phyloP scores from a whole-genome alignment of 2,797 vertebrate species.

The Gallinago solitaria region DNA sequence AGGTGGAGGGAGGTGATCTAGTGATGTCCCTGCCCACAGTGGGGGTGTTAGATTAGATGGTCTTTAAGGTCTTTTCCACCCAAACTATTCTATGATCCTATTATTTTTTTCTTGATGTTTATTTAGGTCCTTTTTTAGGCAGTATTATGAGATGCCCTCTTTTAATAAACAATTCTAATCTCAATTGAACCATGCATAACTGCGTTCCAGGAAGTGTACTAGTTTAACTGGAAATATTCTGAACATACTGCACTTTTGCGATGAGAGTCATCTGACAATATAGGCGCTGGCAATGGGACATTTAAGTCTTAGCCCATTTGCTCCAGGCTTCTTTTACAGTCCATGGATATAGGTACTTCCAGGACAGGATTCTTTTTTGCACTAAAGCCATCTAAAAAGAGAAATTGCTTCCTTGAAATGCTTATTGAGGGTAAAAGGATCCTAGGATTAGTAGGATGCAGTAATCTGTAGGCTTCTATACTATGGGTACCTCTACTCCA shows the following conservation, averaged over 20 bases:
- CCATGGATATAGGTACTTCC: background rate
- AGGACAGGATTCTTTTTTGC: background rate
- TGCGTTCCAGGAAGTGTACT: background rate
- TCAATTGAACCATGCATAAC: background rate
- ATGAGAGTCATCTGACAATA: background rate
- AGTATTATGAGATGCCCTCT: background rate
- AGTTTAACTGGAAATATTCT: background rate
- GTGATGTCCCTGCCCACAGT: background rate
- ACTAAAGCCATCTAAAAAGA: background rate
- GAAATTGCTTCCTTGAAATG: background rate
- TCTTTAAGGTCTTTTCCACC: background rate
- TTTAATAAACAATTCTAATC: background rate
- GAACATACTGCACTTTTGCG: background rate
- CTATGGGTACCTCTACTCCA: background rate
- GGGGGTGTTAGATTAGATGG: accelerated
- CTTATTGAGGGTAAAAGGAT: background rate
- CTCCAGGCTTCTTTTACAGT: background rate
- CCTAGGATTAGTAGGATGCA: background rate
- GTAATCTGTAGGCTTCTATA: background rate
- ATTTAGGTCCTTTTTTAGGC: background rate
- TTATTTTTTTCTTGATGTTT: background rate
- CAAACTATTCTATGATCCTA: background rate
- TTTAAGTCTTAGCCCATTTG: background rate
- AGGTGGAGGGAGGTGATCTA: accelerated
- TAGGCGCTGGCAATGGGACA: background rate